Conservation (phyloP, 53 echinoderm and acorn worm species). For the Temnopleurus reevesii region DNA sequence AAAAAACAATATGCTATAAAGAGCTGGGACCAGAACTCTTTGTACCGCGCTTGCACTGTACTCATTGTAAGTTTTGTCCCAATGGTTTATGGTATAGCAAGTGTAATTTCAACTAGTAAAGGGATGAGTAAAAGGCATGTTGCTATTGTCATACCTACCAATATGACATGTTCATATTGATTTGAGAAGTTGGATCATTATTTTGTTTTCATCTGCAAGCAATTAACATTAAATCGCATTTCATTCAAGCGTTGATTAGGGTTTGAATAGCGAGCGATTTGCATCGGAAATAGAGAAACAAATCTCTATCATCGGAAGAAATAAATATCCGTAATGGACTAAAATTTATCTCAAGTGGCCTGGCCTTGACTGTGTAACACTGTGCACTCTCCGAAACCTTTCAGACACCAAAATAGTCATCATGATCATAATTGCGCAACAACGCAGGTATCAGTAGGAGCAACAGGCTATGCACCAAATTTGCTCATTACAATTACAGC, state of each 20-base stretch:
- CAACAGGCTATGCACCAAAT: neutral
- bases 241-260: neutral
- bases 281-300: neutral
- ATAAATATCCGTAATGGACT: neutral
- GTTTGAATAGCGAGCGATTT: neutral
- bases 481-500: constrained; percentile 9
- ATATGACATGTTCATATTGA: too few relatives aligned
- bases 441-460: neutral
- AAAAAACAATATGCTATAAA: too few relatives aligned
- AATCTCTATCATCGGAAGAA: neutral
- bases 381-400: neutral
- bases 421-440: constrained; percentile 6
- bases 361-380: constrained; percentile 4
- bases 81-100: too few relatives aligned
- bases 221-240: neutral
- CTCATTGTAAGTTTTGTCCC: too few relatives aligned
- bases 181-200: too few relatives aligned
- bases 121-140: too few relatives aligned
- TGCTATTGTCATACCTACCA: too few relatives aligned
- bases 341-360: neutral
- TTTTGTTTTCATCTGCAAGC: too few relatives aligned
- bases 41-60: too few relatives aligned
- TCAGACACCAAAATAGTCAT: neutral
- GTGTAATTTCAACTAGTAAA: too few relatives aligned
- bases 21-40: too few relatives aligned